These are phyloP conservation scores for Eristalinus sepulchralis DNA, from an alignment of 2,888 invertebrate species.

Conservation along the genomic window DNA sequence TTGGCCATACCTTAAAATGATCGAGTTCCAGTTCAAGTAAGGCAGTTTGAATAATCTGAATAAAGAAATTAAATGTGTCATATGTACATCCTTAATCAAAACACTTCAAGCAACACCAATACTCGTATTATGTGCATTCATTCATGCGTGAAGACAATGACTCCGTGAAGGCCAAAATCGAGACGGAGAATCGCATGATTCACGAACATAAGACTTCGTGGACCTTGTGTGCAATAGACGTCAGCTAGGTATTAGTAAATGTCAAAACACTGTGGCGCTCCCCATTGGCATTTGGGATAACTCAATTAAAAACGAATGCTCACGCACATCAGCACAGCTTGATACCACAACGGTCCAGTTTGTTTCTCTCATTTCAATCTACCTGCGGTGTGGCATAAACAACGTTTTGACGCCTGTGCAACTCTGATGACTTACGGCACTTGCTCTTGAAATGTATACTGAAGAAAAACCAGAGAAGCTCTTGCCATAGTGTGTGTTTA, in stretches of 20 bases:
- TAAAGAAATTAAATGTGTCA: neutral
- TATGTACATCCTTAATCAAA: neutral
- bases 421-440: neutral
- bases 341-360: slow-evolving; percentile 73
- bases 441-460: neutral
- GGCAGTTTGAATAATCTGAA: neutral
- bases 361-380: slow-evolving; percentile 32
- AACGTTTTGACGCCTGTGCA: slow-evolving; percentile 30
- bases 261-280: slow-evolving; percentile 77
- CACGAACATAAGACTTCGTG: slow-evolving; percentile 43
- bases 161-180: neutral
- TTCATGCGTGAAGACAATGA: neutral
- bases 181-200: slow-evolving; percentile 45
- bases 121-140: neutral
- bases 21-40: too few species aligned
- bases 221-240: slow-evolving; percentile 76
- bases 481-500: too few species aligned
- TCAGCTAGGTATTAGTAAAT: slow-evolving; percentile 80
- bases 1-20: too few species aligned
- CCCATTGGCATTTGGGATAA: slow-evolving; percentile 74
- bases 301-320: slow-evolving; percentile 77
- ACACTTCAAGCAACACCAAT: neutral
- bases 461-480: too few species aligned
- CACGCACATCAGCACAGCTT: slow-evolving; percentile 76
- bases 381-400: slow-evolving; percentile 17